Base-by-base conservation (phyloP, 2,888 invertebrate species). In the Ethmia dodecea region DNA sequence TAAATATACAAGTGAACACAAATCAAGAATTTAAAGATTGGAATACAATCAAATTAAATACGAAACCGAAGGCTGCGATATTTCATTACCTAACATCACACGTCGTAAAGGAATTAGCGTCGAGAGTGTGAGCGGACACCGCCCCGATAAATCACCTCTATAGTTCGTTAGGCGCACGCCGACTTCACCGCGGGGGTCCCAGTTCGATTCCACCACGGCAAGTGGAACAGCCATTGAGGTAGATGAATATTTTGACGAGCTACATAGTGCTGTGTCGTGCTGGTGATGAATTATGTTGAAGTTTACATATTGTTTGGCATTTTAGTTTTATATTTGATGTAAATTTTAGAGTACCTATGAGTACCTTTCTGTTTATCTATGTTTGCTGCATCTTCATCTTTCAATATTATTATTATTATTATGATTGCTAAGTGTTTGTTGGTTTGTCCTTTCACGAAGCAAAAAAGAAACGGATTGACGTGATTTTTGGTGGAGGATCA, bases 151-250 rank as follows among this genome's bases (percentile, higher is more conserved):
- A 79, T 79, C 77, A 79, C 69, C 45, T 64, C 59, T 66, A 72
- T 67, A 76, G 78, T 84, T 84, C 83, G 84, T 84, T 84, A 84
- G 74, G 75, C 66, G 62, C 71, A 61, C 70, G 72, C 70, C 72
- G 71, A 55, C 65, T 53, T 54, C 81, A 38, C 84, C 48, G 51
- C 79, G 55, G 84, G 84, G 80, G 70, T 73, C 74, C 74, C 52
- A 62, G 66, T 79, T 77, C 78, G 76, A 71, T 68, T 70, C 81
- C 72, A 60, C 68, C 51, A 60, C 65, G 73, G 68, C 78, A 78
- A 78, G 74, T 77, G 73, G 63, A 71, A 65, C 73, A 59, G 52
- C 72, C 59, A 71, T 73, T 73, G 58, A 72, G 57, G 60, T 71
- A 73, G 76, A 61, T 70, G 75, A 66, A 65, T 80, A 79, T 80